Percentiles rank a stretch among this genome's conserved stretches.
Evolutionary conservation across 37 sponge, comb jelly and placozoan genomes (phyloP).

Genomic region (Amphimedon queenslandica): DNA sequence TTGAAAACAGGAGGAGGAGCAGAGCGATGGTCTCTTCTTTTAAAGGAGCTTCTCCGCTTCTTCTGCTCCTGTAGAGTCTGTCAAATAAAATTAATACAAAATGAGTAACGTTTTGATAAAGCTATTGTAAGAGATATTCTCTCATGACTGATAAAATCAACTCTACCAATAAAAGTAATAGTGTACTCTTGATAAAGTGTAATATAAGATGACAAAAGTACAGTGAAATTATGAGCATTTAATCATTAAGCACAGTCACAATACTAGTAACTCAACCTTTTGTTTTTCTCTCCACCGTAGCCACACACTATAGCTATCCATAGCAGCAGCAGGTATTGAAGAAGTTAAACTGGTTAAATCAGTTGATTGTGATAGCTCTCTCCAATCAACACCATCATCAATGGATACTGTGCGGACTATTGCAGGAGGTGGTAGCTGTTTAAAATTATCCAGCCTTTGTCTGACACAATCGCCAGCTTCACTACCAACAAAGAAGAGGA

Average conservation of each 20-base stretch:
- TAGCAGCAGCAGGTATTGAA: background rate
- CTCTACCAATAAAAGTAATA: no score
- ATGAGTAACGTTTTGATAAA: no score
- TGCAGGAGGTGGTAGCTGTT: no score
- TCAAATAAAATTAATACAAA: no score
- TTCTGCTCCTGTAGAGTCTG: background rate
- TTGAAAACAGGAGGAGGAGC: slow-evolving; percentile 13
- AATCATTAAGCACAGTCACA: no score
- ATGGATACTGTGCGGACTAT: background rate
- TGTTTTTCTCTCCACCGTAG: background rate
- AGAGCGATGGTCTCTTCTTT: background rate
- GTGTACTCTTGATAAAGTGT: no score
- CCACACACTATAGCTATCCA: background rate
- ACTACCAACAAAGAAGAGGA: background rate
- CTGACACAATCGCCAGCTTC: background rate
- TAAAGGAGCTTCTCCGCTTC: background rate
- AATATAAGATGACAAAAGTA: no score
- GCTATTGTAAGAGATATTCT: no score
- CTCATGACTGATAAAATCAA: no score
- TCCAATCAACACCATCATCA: background rate
- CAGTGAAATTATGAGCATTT: no score
- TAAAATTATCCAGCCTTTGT: background rate
- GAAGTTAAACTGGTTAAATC: no score
- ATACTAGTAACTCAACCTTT: no score
- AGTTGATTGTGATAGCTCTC: background rate